These are phyloP conservation scores for Sebastes steindachneri DNA, from an alignment of 2,797 vertebrate genomes.

Conservation along the genomic window DNA sequence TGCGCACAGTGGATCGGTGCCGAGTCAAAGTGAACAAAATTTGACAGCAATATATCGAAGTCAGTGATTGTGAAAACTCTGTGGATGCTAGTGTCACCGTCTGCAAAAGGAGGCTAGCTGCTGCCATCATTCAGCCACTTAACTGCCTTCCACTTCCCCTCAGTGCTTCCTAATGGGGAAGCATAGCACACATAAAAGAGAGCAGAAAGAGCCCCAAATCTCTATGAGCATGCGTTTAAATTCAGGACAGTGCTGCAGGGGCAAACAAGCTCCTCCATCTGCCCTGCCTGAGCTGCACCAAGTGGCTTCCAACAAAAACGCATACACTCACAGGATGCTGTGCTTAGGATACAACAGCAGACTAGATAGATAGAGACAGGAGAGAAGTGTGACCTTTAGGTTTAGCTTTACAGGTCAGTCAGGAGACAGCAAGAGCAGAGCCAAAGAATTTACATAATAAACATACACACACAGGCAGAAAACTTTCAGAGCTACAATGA, in stretches of 20 bases:
- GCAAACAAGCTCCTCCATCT: slow-evolving; percentile 62
- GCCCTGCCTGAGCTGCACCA: slow-evolving; percentile 45
- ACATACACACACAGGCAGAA: background rate
- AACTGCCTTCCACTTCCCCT: background rate
- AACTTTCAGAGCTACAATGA: background rate
- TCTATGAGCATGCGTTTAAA: slow-evolving; percentile 44
- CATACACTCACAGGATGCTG: background rate
- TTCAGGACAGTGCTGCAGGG: slow-evolving; percentile 69
- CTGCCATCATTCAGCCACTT: background rate
- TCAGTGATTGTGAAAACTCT: background rate
- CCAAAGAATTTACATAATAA: background rate
- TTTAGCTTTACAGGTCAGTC: slow-evolving; percentile 16
- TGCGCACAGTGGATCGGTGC: background rate
- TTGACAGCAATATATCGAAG: background rate
- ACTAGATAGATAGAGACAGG: background rate
- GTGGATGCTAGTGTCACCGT: background rate
- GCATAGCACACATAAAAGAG: background rate
- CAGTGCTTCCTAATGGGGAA: background rate
- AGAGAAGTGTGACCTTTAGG: slow-evolving; percentile 6
- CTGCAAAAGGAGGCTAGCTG: background rate
- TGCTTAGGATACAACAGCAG: background rate
- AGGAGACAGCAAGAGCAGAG: background rate
- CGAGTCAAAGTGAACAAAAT: accelerated
- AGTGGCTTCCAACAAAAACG: slow-evolving; percentile 23
- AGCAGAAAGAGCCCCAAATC: slow-evolving; percentile 26